These are phyloP conservation scores for Zeus faber DNA, from an alignment of 2,113 vertebrate species.

Conservation along the genomic window DNA sequence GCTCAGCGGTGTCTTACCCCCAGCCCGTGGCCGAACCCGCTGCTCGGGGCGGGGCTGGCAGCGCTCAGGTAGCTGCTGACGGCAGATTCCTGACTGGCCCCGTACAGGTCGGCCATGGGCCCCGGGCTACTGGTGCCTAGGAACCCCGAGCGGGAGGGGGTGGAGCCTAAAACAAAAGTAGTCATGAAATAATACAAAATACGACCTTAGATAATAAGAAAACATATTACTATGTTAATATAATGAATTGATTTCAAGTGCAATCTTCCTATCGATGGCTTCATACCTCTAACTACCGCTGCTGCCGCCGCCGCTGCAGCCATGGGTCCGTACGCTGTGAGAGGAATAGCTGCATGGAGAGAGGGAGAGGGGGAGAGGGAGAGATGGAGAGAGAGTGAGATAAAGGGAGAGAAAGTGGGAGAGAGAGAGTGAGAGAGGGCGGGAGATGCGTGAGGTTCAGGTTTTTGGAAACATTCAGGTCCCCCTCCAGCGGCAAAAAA, in stretches of 20 bases:
- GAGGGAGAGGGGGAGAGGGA: constrained; percentile 23
- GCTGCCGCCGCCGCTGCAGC: constrained; percentile 90
- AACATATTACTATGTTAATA: no score
- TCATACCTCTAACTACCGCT: constrained; percentile 89
- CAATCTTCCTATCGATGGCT: no score
- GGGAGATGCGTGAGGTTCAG: no score
- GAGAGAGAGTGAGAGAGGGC: no score
- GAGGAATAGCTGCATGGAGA: constrained; percentile 17
- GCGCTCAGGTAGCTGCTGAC: constrained; percentile 99
- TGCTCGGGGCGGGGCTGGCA: constrained; percentile 94
- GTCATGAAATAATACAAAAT: neutral
- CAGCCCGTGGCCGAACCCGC: constrained; percentile 95
- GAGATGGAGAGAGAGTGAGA: neutral
- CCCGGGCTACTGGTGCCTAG: constrained; percentile 97
- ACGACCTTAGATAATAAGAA: neutral
- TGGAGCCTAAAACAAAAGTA: constrained; percentile 78
- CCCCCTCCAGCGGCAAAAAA: no score
- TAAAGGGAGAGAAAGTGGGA: no score
- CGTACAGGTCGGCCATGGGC: constrained; percentile 97
- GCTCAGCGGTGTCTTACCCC: constrained; percentile 90
- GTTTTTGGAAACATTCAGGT: no score
- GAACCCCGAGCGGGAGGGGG: constrained; percentile 92
- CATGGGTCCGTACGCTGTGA: constrained; percentile 95
- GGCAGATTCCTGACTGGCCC: constrained; percentile 92
- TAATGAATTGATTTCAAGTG: neutral